Conservation (phyloP, 2,888 invertebrate genomes). For the Phaonia tiefii region DNA sequence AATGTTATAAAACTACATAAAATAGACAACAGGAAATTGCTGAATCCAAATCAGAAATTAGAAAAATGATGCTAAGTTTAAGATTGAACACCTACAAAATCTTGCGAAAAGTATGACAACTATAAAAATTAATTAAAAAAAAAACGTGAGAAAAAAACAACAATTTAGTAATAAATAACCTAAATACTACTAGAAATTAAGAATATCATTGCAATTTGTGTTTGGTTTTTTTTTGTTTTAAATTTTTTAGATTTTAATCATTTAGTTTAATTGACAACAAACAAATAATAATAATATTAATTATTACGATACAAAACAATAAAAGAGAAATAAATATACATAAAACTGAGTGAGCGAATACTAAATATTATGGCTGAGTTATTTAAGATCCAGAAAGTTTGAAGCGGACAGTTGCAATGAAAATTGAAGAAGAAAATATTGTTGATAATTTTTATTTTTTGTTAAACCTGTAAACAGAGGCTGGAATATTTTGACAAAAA, state of each 20-base stretch:
- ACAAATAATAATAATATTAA: slow-evolving; percentile 48
- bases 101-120: background rate
- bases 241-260: too few relatives aligned
- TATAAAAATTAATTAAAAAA: too few relatives aligned
- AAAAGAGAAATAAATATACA: too few relatives aligned
- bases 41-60: background rate
- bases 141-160: background rate
- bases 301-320: slow-evolving; percentile 18
- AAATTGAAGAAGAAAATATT: too few relatives aligned
- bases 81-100: too few relatives aligned
- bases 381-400: background rate
- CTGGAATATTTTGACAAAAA: too few relatives aligned
- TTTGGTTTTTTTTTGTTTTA: too few relatives aligned
- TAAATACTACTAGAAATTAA: slow-evolving; percentile 53
- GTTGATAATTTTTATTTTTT: too few relatives aligned
- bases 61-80: too few relatives aligned
- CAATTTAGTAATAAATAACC: slow-evolving; percentile 32
- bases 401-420: too few relatives aligned
- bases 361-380: slow-evolving; percentile 39
- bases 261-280: slow-evolving; percentile 51
- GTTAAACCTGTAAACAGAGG: too few relatives aligned
- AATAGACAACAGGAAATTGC: background rate
- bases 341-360: slow-evolving; percentile 55
- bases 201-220: too few relatives aligned
- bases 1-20: background rate